Conservation (phyloP, 2,797 vertebrate genomes). For the Siniperca obscura region DNA sequence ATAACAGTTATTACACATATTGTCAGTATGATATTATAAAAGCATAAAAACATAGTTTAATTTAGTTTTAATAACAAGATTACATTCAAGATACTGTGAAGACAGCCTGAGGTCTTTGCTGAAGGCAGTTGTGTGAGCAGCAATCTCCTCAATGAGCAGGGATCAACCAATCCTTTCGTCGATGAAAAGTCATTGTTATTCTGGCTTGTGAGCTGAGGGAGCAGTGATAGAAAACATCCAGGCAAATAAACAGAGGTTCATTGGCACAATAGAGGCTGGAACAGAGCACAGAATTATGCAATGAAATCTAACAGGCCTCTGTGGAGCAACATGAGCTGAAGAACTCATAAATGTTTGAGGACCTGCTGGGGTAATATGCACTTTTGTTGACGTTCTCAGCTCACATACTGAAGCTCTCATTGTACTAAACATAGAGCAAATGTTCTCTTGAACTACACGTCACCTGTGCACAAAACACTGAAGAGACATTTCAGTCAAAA, state of each 20-base stretch:
- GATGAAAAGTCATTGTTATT: slow-evolving; percentile 75
- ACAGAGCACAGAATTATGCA: slow-evolving; percentile 73
- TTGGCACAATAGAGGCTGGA: slow-evolving; percentile 67
- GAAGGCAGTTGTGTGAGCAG: slow-evolving; percentile 36
- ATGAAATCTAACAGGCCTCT: slow-evolving; percentile 80
- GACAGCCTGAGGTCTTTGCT: slow-evolving; percentile 30
- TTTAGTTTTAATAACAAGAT: slow-evolving; percentile 25
- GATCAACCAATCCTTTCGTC: slow-evolving; percentile 62
- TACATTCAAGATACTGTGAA: neutral
- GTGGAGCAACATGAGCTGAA: slow-evolving; percentile 77
- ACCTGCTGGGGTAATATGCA: slow-evolving; percentile 71
- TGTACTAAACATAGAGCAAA: slow-evolving; percentile 52
- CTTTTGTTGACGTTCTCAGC: slow-evolving; percentile 63
- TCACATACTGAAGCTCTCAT: slow-evolving; percentile 50
- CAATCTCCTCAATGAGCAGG: slow-evolving; percentile 43
- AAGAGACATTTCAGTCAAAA: slow-evolving; percentile 34
- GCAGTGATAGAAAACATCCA: slow-evolving; percentile 69
- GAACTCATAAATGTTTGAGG: slow-evolving; percentile 87
- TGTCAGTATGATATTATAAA: slow-evolving; percentile 22
- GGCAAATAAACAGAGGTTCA: slow-evolving; percentile 74
- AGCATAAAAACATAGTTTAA: slow-evolving; percentile 11
- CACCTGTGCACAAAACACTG: slow-evolving; percentile 34
- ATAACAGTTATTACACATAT: slow-evolving; percentile 18
- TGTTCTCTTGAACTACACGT: slow-evolving; percentile 22
- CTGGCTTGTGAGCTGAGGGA: slow-evolving; percentile 64